Conservation (phyloP, 2,797 vertebrate genomes). For the Carapus acus region DNA sequence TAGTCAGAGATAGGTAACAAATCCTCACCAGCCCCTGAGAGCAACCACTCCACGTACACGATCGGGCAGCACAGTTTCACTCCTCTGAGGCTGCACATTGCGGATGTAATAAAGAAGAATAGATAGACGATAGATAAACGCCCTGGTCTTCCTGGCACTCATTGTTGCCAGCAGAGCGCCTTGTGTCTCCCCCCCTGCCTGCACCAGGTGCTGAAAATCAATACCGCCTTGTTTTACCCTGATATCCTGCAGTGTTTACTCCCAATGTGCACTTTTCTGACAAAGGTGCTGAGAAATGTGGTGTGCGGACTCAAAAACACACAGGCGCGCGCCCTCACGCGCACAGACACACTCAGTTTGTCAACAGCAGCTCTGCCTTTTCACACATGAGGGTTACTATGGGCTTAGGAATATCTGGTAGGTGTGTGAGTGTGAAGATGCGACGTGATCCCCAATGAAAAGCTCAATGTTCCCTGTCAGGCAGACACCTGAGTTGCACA, state of each 20-base stretch:
- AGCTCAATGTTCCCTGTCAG: constrained; percentile 48
- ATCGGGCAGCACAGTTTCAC: too few relatives aligned
- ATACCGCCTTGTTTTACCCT: neutral
- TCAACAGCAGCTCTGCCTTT: constrained; percentile 3
- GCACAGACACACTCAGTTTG: constrained; percentile 27
- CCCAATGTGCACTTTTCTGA: too few relatives aligned
- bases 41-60: too few relatives aligned
- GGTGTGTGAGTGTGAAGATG: constrained; percentile 10
- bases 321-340: neutral
- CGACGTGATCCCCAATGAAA: constrained; percentile 38
- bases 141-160: too few relatives aligned
- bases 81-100: too few relatives aligned
- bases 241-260: too few relatives aligned
- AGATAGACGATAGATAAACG: too few relatives aligned
- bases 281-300: too few relatives aligned
- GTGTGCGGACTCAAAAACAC: constrained; percentile 11
- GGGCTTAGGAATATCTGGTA: constrained; percentile 26
- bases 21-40: too few relatives aligned
- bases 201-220: constrained; percentile 1
- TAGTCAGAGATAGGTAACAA: too few relatives aligned
- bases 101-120: too few relatives aligned
- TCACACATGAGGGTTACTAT: constrained; percentile 31
- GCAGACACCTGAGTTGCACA: constrained; percentile 12
- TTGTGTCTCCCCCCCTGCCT: constrained; percentile 2
- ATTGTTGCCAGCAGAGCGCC: constrained; percentile 12